phyloP scores from a whole-genome alignment of 2,888 invertebrate genomes.

The Melanostoma scalare region DNA sequence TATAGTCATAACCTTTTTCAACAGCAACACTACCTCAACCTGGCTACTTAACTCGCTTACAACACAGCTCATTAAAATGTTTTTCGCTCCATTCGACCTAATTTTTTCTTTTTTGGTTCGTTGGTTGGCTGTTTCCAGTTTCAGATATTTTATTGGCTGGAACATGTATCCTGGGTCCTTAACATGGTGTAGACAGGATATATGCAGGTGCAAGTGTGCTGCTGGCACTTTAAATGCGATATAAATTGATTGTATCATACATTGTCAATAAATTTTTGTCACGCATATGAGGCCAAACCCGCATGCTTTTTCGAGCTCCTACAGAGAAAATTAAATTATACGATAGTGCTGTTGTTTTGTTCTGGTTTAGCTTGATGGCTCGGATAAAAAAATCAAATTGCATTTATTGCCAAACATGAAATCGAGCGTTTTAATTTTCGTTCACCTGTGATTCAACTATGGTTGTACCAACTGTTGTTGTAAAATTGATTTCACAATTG shows the following conservation, averaged over 20 bases:
- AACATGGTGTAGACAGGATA: slow-evolving; percentile 40
- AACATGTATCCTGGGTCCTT: slow-evolving; percentile 10
- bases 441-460: too few relatives aligned
- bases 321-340: slow-evolving; percentile 22
- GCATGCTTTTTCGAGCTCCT: slow-evolving; percentile 21
- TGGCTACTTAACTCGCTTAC: slow-evolving; percentile 30
- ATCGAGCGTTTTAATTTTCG: slow-evolving; percentile 7
- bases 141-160: slow-evolving; percentile 35
- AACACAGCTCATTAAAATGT: slow-evolving; percentile 53
- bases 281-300: neutral
- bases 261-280: slow-evolving; percentile 44
- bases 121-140: neutral
- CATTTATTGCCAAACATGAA: slow-evolving; percentile 5
- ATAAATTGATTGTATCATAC: slow-evolving; percentile 56
- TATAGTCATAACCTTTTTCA: neutral
- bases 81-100: slow-evolving; percentile 36
- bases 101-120: slow-evolving; percentile 3
- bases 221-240: slow-evolving; percentile 47
- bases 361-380: neutral
- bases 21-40: neutral
- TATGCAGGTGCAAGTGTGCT: slow-evolving; percentile 47
- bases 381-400: slow-evolving; percentile 1
- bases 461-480: too few relatives aligned
- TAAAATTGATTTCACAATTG: too few relatives aligned
- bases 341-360: neutral